phyloP scores from a whole-genome alignment of 2,888 invertebrate genomes.

The Acleris holmiana region DNA sequence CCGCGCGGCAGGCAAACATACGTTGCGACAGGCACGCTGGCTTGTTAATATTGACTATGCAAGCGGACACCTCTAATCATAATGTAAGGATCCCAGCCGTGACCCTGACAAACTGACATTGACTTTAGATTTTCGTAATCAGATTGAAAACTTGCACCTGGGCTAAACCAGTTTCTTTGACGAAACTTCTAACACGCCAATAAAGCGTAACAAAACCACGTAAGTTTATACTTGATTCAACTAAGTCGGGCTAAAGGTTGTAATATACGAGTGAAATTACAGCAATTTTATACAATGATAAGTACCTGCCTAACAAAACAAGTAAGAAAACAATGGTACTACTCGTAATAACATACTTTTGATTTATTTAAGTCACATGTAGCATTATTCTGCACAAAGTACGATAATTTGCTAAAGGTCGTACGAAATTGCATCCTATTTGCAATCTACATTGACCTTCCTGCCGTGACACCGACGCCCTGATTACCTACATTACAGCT shows the following conservation, averaged over 20 bases:
- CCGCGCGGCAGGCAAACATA: constrained; percentile 50
- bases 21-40: constrained; percentile 53
- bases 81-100: constrained; percentile 2
- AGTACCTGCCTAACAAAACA: too few relatives aligned
- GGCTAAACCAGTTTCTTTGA: constrained; percentile 30
- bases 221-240: background rate
- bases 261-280: too few relatives aligned
- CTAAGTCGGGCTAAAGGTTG: too few relatives aligned
- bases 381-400: constrained; percentile 22
- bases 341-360: background rate
- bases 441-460: constrained; percentile 35
- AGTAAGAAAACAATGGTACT: background rate
- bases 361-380: background rate
- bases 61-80: constrained; percentile 6
- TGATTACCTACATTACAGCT: background rate
- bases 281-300: background rate
- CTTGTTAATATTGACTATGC: constrained; percentile 50
- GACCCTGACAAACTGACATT: constrained; percentile 35
- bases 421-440: constrained; percentile 24
- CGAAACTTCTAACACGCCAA: constrained; percentile 17
- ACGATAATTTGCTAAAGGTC: constrained; percentile 24
- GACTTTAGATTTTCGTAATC: constrained; percentile 37
- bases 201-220: constrained; percentile 11
- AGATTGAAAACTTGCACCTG: constrained; percentile 28
- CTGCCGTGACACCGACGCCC: constrained; percentile 22